Percentiles rank a stretch among this genome's conserved stretches.
phyloP scores from a whole-genome alignment of 2,797 vertebrate genomes.

The Cyprinella venusta region DNA sequence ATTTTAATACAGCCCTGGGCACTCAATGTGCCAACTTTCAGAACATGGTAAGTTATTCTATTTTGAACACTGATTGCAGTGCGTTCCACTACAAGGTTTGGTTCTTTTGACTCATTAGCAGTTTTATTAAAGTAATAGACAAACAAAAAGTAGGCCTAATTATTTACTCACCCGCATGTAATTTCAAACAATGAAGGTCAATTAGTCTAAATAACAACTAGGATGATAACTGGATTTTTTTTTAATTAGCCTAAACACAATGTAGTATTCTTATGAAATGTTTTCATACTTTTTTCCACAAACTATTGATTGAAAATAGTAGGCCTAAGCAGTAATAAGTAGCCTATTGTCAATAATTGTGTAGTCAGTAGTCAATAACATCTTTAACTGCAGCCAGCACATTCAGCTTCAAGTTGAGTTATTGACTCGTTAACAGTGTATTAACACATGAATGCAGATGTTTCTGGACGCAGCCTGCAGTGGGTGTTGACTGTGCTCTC shows the following conservation, averaged over 20 bases:
- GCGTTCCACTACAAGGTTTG: not conserved
- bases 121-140: not conserved
- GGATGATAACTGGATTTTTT: not conserved
- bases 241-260: not conserved
- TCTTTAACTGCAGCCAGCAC: not conserved
- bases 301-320: not conserved
- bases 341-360: not conserved
- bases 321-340: not conserved
- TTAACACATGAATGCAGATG: constrained; percentile 19
- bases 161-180: not conserved
- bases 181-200: not conserved
- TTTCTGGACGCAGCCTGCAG: constrained; percentile 11
- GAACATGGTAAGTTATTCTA: not conserved
- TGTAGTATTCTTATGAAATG: not conserved
- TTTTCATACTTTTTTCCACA: not conserved
- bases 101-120: not conserved
- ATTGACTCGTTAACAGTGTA: not conserved
- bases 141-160: not conserved
- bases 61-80: not conserved
- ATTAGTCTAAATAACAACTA: not conserved
- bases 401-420: not conserved
- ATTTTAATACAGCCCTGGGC: too few species aligned
- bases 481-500: constrained; percentile 5
- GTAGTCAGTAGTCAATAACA: not conserved
- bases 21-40: not conserved